Base-by-base conservation (phyloP, 1,140 invertebrate genomes). In the Solenopsis fugax region DNA sequence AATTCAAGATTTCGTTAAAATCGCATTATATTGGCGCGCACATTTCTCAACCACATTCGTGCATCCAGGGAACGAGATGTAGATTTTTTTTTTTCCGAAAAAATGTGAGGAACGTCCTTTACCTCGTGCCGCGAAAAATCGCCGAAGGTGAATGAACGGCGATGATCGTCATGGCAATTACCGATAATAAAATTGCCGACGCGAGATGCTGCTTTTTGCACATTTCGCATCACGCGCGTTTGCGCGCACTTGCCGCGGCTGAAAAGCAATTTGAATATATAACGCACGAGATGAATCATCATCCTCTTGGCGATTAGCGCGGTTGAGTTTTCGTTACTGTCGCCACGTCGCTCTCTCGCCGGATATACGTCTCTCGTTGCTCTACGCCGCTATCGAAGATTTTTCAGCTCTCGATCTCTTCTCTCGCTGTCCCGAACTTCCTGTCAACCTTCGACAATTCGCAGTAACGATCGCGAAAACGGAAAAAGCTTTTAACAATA, bases 151-250 rank as follows among this genome's bases (percentile, higher is more conserved):
- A 84, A 37, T 4, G 37, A 62, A 75, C 69, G 50, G 48, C 52
- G 24, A 45, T 45, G 50, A 18, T 56, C 41, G 60, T 21, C 60
- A 34, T 10, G 52, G 48, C 67, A 58, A 84, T 62, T 7, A 50
- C 9, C 69, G 80, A 84, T 84, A 82, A 72, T 82, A 37, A 75
- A 62, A 75, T 62, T 84, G 69, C 29, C 34, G 52, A 84, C 54
- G 54, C 41, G 52, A 73, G 34, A n/a, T 10, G 5, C 37, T 13
- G 10, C 12, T 21, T 75, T 84, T n/a, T n/a, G 18, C 48, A 62
- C 54, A 75, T 84, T 84, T 84, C 7, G 41, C 52, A 58, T 56
- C 24, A 29, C 7, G 41, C 24, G 58, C 16, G 21, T 18, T 60
- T 3, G 41, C 34, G 21, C 29, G 62, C 60, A 78, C 50, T 29